Percentiles rank a stretch among this genome's conserved stretches.
Conservation (phyloP, 2,888 invertebrate genomes). For the Torymus auratus region DNA sequence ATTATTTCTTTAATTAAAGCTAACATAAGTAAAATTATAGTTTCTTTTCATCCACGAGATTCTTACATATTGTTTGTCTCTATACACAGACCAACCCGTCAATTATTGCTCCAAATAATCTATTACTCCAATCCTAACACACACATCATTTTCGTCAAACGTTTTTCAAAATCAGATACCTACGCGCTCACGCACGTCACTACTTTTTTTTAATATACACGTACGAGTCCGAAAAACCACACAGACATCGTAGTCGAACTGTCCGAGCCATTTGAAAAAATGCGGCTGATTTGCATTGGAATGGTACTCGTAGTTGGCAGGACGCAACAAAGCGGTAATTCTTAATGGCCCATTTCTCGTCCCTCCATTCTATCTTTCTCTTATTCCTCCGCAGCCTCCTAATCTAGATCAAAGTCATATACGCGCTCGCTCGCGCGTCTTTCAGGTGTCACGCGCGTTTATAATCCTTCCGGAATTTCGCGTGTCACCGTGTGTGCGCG, state of each 20-base stretch:
- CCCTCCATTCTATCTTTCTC: neutral
- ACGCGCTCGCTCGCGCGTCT: neutral
- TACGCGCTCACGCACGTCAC: too few relatives aligned
- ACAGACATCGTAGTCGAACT: too few relatives aligned
- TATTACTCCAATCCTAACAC: neutral
- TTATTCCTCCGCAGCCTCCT: neutral
- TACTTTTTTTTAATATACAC: too few relatives aligned
- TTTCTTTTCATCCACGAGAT: too few relatives aligned
- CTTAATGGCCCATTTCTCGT: conserved; percentile 35
- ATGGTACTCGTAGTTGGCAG: neutral
- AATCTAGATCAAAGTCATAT: conserved; percentile 35
- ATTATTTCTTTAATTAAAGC: too few relatives aligned
- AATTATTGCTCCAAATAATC: neutral
- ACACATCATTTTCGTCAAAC: too few relatives aligned
- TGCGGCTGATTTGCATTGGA: conserved; percentile 48
- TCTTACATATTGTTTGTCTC: too few relatives aligned
- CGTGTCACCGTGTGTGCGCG: conserved; percentile 49
- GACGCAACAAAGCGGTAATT: conserved; percentile 23
- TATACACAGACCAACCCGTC: too few relatives aligned
- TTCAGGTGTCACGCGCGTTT: conserved; percentile 26
- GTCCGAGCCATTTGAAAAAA: neutral
- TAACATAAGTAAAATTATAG: too few relatives aligned
- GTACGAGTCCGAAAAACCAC: too few relatives aligned
- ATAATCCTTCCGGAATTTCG: conserved; percentile 59
- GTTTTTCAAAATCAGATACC: too few relatives aligned